These are phyloP conservation scores for Aurelia coerulea DNA, from an alignment of 30 jellyfish, hydroid and myxozoan species.

Conservation along the genomic window DNA sequence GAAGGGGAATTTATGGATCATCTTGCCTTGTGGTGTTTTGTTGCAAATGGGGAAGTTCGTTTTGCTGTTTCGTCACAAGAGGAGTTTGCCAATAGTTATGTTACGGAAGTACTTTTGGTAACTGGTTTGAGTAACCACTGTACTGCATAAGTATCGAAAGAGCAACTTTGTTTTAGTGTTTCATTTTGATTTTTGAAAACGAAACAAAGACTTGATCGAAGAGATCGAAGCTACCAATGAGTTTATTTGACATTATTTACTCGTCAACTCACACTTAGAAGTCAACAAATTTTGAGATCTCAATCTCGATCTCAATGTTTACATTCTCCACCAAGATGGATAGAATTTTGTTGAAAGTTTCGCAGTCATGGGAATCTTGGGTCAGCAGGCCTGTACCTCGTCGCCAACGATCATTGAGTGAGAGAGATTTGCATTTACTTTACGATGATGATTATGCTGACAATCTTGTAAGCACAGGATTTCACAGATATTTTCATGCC, in stretches of 20 bases:
- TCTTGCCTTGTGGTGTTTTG: neutral
- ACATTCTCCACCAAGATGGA: constrained; percentile 5
- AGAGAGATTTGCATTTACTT: neutral
- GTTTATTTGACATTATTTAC: too few species aligned
- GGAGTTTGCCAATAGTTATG: too few species aligned
- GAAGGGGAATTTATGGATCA: neutral
- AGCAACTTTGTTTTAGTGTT: too few species aligned
- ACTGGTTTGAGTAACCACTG: too few species aligned
- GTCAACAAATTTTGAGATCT: too few species aligned
- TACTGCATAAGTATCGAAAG: too few species aligned
- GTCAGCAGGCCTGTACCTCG: too few species aligned
- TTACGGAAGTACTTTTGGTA: too few species aligned
- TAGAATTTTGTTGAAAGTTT: constrained; percentile 21
- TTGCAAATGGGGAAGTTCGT: constrained; percentile 9
- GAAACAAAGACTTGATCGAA: too few species aligned
- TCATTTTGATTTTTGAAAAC: too few species aligned
- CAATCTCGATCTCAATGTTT: neutral
- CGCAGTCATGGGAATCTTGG: constrained; percentile 14
- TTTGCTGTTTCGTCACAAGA: neutral
- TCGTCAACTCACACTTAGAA: too few species aligned
- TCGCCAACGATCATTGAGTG: constrained; percentile 58
- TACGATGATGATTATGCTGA: constrained; percentile 30
- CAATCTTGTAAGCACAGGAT: constrained; percentile 30
- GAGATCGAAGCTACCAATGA: too few species aligned
- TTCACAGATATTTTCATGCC: neutral